A percentile compares a stretch with the other conserved stretches of the same genome.
Conservation (phyloP, 2,113 vertebrate species). For the Pogonocichla stellata region DNA sequence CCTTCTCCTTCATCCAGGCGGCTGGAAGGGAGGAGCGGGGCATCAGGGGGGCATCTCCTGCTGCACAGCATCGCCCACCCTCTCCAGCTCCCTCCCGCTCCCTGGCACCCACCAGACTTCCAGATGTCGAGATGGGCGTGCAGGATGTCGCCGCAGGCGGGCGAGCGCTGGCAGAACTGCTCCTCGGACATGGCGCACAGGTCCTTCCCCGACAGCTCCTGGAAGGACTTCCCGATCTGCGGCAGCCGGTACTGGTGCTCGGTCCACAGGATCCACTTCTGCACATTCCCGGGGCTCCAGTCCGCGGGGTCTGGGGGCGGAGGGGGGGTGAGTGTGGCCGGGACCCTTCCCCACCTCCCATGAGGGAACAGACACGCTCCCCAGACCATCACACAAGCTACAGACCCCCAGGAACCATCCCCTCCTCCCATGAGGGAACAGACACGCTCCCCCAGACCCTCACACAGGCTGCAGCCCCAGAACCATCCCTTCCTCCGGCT, state of each 20-base stretch:
- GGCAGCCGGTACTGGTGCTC: conserved; percentile 95
- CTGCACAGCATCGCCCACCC: background rate
- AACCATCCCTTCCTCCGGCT: background rate
- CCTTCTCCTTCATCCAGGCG: conserved; percentile 95
- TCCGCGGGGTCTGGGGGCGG: conserved; percentile 82
- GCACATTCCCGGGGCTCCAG: conserved; percentile 90
- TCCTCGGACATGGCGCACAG: conserved; percentile 92
- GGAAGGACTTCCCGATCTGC: conserved; percentile 89
- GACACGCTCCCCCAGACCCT: rapidly evolving
- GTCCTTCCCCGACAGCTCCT: conserved; percentile 90
- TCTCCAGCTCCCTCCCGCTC: background rate
- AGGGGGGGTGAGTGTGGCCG: background rate
- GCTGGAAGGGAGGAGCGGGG: conserved; percentile 70
- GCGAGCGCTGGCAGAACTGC: conserved; percentile 89
- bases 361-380: rapidly evolving
- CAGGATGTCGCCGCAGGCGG: conserved; percentile 87
- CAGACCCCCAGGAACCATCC: background rate
- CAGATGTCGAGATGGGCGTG: conserved; percentile 98
- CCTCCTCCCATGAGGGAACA: rapidly evolving
- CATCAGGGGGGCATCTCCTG: background rate
- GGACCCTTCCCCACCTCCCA: rapidly evolving
- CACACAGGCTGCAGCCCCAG: background rate
- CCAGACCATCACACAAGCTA: background rate
- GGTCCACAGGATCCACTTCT: conserved; percentile 98
- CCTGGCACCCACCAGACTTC: conserved; percentile 85